A percentile compares a stretch with the other conserved stretches of the same genome.
Evolutionary conservation across 2,888 invertebrate species (phyloP).

Genomic region (Brenthis daphne): DNA sequence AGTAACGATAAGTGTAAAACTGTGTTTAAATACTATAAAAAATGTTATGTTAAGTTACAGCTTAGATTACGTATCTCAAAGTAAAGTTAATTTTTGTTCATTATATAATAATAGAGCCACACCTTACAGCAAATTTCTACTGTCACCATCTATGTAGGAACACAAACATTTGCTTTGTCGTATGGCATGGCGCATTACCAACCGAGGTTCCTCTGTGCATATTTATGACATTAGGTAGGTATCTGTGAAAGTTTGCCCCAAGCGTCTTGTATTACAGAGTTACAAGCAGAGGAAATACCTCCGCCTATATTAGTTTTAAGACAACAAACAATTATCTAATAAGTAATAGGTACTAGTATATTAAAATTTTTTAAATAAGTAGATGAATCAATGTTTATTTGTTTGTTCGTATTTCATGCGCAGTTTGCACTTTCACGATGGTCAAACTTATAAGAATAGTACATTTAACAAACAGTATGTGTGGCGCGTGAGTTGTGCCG

Average conservation of each 20-base stretch:
- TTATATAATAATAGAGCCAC: constrained; percentile 26
- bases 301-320: constrained; percentile 1
- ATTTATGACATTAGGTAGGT: constrained; percentile 53
- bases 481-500: too few species aligned
- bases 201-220: constrained; percentile 51
- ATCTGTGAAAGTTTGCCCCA: constrained; percentile 59
- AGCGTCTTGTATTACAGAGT: constrained; percentile 31
- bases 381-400: too few species aligned
- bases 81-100: constrained; percentile 7
- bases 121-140: constrained; percentile 48
- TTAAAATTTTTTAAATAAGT: background rate
- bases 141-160: constrained; percentile 42
- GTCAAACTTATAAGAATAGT: too few species aligned
- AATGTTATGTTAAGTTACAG: constrained; percentile 3
- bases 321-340: background rate
- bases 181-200: constrained; percentile 43
- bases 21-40: background rate
- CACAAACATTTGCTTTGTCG: constrained; percentile 54
- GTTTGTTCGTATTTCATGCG: too few species aligned
- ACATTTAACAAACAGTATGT: too few species aligned
- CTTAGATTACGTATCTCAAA: constrained; percentile 26
- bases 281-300: constrained; percentile 35
- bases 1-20: too few species aligned
- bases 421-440: too few species aligned
- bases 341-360: background rate